These are phyloP conservation scores for Zenarchopterus dispar DNA, from an alignment of 2,797 vertebrate genomes.

Conservation along the genomic window DNA sequence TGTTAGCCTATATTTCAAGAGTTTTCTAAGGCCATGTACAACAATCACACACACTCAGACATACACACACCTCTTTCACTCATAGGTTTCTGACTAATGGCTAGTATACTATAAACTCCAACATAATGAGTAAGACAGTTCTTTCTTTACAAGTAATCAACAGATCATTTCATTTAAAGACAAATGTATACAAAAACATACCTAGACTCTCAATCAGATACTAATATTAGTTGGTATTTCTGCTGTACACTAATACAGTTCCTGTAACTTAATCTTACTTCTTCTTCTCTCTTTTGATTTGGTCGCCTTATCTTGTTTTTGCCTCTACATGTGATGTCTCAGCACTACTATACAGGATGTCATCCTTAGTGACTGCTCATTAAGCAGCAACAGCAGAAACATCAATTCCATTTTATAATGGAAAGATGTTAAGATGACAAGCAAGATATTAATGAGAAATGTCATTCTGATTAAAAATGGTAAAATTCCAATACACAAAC, in stretches of 20 bases:
- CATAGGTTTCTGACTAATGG: background rate
- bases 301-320: conserved; percentile 8
- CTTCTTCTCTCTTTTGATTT: conserved; percentile 1
- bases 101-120: conserved; percentile 33
- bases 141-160: background rate
- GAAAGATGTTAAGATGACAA: conserved; percentile 16
- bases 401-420: background rate
- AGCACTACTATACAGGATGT: no score
- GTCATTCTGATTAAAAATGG: conserved; percentile 7
- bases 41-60: conserved; percentile 1
- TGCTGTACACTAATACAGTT: background rate
- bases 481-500: conserved; percentile 18
- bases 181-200: background rate
- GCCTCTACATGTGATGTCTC: background rate
- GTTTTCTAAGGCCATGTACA: conserved; percentile 5
- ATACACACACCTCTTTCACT: background rate
- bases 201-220: background rate
- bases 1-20: conserved; percentile 11
- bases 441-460: background rate
- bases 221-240: background rate
- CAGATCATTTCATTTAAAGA: background rate
- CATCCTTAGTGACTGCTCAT: background rate
- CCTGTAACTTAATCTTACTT: conserved; percentile 15
- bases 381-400: conserved; percentile 1
- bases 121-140: background rate